Conservation (phyloP, 2,888 invertebrate genomes). For the Apantesis nais region DNA sequence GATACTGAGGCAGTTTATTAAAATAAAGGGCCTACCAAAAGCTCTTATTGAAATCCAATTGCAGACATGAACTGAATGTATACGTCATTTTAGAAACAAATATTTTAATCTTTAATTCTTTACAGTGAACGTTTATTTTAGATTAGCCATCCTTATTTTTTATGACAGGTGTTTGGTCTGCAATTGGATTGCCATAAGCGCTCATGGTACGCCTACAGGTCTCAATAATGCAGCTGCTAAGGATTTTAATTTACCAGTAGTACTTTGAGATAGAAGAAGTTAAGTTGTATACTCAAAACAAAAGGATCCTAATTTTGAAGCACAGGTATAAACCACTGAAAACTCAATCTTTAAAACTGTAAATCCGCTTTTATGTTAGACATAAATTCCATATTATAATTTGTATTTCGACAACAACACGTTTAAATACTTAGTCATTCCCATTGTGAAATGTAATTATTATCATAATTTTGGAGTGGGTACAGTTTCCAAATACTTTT, state of each 20-base stretch:
- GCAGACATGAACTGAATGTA: too few relatives aligned
- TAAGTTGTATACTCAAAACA: background rate
- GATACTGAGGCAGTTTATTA: too few relatives aligned
- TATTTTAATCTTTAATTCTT: too few relatives aligned
- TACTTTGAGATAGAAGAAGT: background rate
- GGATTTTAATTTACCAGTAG: background rate
- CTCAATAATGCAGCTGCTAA: background rate
- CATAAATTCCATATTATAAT: background rate
- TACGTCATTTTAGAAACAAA: too few relatives aligned
- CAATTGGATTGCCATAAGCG: too few relatives aligned
- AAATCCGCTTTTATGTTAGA: background rate
- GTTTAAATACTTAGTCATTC: background rate
- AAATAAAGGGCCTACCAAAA: too few relatives aligned
- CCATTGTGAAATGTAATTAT: background rate
- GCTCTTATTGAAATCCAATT: too few relatives aligned
- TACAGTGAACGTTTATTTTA: too few relatives aligned
- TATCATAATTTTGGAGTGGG: background rate
- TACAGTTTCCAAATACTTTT: conserved; percentile 15
- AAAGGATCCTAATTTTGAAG: background rate
- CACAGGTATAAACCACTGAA: background rate
- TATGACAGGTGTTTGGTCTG: too few relatives aligned
- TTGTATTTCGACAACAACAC: background rate
- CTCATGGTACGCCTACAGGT: too few relatives aligned
- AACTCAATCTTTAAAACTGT: background rate
- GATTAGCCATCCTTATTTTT: too few relatives aligned